phyloP scores from a whole-genome alignment of 2,888 invertebrate genomes.

The Oeneis ivallda region DNA sequence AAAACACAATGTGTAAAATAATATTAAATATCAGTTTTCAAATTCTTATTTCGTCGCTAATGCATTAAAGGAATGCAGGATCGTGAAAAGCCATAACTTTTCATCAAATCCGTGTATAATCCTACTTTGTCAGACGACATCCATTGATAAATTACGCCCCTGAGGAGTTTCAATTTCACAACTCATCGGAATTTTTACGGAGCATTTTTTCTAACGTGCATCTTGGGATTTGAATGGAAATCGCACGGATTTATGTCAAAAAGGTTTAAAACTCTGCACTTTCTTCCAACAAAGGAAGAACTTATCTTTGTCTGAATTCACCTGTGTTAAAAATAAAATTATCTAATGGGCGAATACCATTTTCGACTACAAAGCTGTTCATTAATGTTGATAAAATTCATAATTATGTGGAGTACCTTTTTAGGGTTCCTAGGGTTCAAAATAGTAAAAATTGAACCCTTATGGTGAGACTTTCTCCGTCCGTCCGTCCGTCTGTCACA shows the following conservation, averaged over 20 bases:
- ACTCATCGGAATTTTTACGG: constrained; percentile 28
- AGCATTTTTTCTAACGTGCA: constrained; percentile 20
- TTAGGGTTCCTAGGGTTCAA: too few relatives aligned
- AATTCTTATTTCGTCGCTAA: not conserved
- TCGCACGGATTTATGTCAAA: not conserved
- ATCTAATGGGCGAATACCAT: not conserved
- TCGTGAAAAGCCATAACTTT: constrained; percentile 15
- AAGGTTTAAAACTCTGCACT: constrained; percentile 14
- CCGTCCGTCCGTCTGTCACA: too few relatives aligned
- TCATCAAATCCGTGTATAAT: constrained; percentile 17
- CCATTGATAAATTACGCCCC: constrained; percentile 33
- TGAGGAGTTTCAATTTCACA: constrained; percentile 31
- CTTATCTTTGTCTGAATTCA: constrained; percentile 4
- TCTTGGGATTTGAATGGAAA: constrained; percentile 19
- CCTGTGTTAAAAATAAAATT: not conserved
- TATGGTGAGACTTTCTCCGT: too few relatives aligned
- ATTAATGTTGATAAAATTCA: too few relatives aligned
- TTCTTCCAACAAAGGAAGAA: constrained; percentile 5
- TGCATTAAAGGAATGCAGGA: not conserved
- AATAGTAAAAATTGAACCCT: too few relatives aligned
- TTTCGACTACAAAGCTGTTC: not conserved
- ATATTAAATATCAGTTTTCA: not conserved
- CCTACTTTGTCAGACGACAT: constrained; percentile 22
- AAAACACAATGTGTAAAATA: not conserved
- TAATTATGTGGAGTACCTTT: too few relatives aligned